Evolutionary conservation across 92 coral and sea anemone genomes (phyloP), one percentile per base, ranked within the genome.

Genomic region (Porites divaricata): DNA sequence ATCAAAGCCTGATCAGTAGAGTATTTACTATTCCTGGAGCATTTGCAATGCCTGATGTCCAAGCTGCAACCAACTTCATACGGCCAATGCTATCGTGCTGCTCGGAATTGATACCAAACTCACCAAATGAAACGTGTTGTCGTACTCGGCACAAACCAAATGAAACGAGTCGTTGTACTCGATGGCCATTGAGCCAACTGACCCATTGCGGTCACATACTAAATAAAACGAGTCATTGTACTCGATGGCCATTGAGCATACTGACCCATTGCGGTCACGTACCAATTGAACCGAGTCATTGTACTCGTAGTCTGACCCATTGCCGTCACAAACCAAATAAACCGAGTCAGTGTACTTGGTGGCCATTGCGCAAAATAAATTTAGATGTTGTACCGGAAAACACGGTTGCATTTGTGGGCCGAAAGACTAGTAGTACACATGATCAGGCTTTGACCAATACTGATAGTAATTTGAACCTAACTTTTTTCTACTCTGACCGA

Each of bases 331-430:
- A 51, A 51, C 56, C 56, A 51, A 51, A 51, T 51, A 23, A 63
- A 63, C n/a, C 67, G 67, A 63, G 67, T 21, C 21, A 51, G 56
- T 79, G 84, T 79, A 66, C 50, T 79, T 54, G 84, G 74, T 79
- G 84, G 76, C 75, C 74, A 79, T 79, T 65, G 70, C 28, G 70
- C 70, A 12, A 65, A 65, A 9, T 65, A 25, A 65, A 65, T 25
- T 65, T 20, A 20, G 35, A 65, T 65, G 35, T 65, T 65, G 23
- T 20, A 20, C 24, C 56, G 11, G 56, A 51, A 51, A 51, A 51
- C 7, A 51, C 56, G 11, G 11, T 1, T 0, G 56, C 56, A 51
- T 1, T 51, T 51, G 56, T 51, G 56, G 56, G 1, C 1, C 56
- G 56, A 51, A 51, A 51, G 56, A 51, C 9, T 51, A 51, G 56